A percentile compares a stretch with the other conserved stretches of the same genome.
These are phyloP conservation scores for Phalangium opilio DNA, from an alignment of 2,888 invertebrate genomes.

Conservation along the genomic window DNA sequence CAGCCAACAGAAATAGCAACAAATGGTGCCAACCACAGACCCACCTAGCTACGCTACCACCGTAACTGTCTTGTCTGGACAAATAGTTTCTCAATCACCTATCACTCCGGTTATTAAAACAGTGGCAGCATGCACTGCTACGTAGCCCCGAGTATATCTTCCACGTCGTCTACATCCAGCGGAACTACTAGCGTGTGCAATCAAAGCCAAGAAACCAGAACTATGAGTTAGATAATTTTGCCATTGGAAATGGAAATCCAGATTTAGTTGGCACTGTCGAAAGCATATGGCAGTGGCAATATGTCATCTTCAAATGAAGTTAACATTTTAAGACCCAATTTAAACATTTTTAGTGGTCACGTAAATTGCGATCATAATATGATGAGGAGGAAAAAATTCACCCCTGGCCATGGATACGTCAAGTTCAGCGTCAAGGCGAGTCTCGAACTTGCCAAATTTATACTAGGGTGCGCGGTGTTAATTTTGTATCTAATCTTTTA, in stretches of 20 bases:
- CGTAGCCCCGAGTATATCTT: neutral
- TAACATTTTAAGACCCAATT: too few relatives aligned
- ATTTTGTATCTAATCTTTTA: too few relatives aligned
- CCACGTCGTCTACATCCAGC: neutral
- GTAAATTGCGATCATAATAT: neutral
- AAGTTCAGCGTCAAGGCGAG: slow-evolving; percentile 12
- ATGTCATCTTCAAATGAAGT: slow-evolving; percentile 9
- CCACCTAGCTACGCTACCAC: slow-evolving; percentile 84
- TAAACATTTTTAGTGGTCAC: too few relatives aligned
- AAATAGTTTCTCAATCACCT: slow-evolving; percentile 20
- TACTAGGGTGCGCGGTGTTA: too few relatives aligned
- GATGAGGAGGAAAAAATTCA: slow-evolving; percentile 14
- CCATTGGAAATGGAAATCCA: slow-evolving; percentile 6
- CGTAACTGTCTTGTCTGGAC: slow-evolving; percentile 61
- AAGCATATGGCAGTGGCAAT: slow-evolving; percentile 22
- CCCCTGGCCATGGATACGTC: slow-evolving; percentile 21
- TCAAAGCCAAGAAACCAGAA: neutral
- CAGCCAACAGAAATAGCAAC: neutral
- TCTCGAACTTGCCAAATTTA: too few relatives aligned
- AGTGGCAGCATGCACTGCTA: neutral
- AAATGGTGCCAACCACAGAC: slow-evolving; percentile 49
- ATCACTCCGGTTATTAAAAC: neutral
- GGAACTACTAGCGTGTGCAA: neutral
- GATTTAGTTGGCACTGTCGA: slow-evolving; percentile 23
- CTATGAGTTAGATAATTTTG: neutral